Conservation (phyloP, 2,888 invertebrate genomes). For the Hermaeophaga mercurialis region DNA sequence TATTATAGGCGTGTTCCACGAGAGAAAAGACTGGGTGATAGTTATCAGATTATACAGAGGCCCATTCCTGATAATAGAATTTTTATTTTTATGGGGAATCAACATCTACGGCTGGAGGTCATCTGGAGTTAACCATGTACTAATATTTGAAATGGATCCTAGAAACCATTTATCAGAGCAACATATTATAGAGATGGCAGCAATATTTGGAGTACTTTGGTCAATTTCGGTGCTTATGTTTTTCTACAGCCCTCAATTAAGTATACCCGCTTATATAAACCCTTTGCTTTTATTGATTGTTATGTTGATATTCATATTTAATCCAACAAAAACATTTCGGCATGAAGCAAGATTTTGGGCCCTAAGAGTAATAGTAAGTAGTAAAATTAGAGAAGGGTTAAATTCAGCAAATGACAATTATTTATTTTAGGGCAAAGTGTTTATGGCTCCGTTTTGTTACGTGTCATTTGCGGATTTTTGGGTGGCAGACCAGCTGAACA, state of each 20-base stretch:
- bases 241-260: conserved; percentile 77
- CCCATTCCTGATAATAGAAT: conserved; percentile 88
- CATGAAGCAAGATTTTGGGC: conserved; percentile 96
- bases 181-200: conserved; percentile 91
- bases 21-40: conserved; percentile 77
- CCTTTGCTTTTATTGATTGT: conserved; percentile 84
- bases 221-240: conserved; percentile 86
- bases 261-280: conserved; percentile 91
- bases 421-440: conserved; percentile 68
- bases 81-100: conserved; percentile 92
- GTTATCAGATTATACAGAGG: conserved; percentile 93
- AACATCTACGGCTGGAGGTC: conserved; percentile 98
- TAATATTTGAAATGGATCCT: conserved; percentile 97
- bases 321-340: conserved; percentile 89
- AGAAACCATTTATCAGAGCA: conserved; percentile 93
- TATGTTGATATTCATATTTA: conserved; percentile 84
- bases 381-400: neutral
- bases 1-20: conserved; percentile 63
- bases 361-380: conserved; percentile 81
- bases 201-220: conserved; percentile 95
- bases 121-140: conserved; percentile 96
- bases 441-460: conserved; percentile 90
- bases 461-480: conserved; percentile 98
- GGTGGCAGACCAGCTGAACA: conserved; percentile 97
- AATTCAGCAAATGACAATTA: too few species aligned